Conservation (phyloP, 2,113 vertebrate species). For the Tetraodon nigroviridis region DNA sequence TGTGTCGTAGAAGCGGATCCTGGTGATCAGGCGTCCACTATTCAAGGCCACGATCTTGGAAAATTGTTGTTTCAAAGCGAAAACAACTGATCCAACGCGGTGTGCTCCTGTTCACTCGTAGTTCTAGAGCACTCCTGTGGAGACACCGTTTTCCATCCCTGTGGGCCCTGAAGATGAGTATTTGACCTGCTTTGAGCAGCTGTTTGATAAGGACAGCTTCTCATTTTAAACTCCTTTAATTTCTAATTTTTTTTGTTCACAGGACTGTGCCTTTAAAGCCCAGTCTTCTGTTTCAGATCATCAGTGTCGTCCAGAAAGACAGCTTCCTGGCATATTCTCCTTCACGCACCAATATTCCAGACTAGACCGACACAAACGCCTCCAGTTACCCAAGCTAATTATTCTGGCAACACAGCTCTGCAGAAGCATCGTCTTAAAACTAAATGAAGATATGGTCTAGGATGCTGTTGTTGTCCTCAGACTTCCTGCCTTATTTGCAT, state of each 20-base stretch:
- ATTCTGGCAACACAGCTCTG: too few species aligned
- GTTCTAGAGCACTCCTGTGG: not conserved
- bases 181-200: constrained; percentile 14
- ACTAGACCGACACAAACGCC: too few species aligned
- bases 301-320: too few species aligned
- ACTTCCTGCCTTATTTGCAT: not conserved
- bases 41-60: not conserved
- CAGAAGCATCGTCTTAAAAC: too few species aligned
- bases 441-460: not conserved
- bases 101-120: constrained; percentile 10
- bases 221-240: constrained; percentile 1
- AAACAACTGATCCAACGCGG: not conserved
- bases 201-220: constrained; percentile 1
- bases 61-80: constrained; percentile 11
- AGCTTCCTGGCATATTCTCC: too few species aligned
- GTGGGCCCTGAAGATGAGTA: constrained; percentile 33
- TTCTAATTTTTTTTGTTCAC: constrained; percentile 6
- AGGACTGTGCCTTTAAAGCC: not conserved
- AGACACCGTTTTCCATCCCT: constrained; percentile 11
- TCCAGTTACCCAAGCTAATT: too few species aligned
- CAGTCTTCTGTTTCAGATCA: too few species aligned
- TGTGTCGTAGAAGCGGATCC: too few species aligned
- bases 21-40: too few species aligned
- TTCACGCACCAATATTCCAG: too few species aligned
- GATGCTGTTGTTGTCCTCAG: constrained; percentile 15